Percentiles rank a stretch among this genome's conserved stretches.
Conservation (phyloP, 2,888 invertebrate species). For the Ptycholaimellus sp. region DNA sequence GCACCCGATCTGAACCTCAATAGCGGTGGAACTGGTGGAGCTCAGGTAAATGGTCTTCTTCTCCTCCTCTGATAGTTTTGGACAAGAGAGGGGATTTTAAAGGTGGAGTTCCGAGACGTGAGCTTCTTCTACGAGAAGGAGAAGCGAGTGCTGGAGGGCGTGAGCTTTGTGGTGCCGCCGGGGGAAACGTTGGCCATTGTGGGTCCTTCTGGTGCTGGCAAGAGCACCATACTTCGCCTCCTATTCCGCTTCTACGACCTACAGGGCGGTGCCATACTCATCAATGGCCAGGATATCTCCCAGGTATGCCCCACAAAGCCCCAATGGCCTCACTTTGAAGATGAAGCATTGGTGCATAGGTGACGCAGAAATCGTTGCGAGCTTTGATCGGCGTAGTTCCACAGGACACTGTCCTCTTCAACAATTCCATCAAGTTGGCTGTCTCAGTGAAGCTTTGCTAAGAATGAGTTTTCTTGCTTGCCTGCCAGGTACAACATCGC, state of each 20-base stretch:
- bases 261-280: slow-evolving; percentile 24
- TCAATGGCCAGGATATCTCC: slow-evolving; percentile 29
- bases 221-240: slow-evolving; percentile 32
- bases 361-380: slow-evolving; percentile 31
- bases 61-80: background rate
- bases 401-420: slow-evolving; percentile 29
- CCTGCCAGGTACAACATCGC: slow-evolving; percentile 58
- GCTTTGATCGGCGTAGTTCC: slow-evolving; percentile 34
- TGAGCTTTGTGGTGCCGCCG: slow-evolving; percentile 39
- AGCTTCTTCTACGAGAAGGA: slow-evolving; percentile 64
- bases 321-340: slow-evolving; percentile 11
- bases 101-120: slow-evolving; percentile 65
- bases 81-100: slow-evolving; percentile 36
- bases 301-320: slow-evolving; percentile 14
- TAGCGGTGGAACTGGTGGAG: background rate
- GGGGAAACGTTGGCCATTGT: slow-evolving; percentile 49
- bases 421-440: slow-evolving; percentile 17
- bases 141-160: slow-evolving; percentile 15
- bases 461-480: background rate
- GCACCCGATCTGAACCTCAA: background rate
- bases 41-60: background rate
- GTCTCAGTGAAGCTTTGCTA: background rate
- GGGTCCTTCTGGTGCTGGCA: slow-evolving; percentile 31
- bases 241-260: slow-evolving; percentile 33
- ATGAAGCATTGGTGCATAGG: slow-evolving; percentile 19